A percentile compares a stretch with the other conserved stretches of the same genome.
phyloP scores from a whole-genome alignment of 2,888 invertebrate species.

The Nowickia ferox region DNA sequence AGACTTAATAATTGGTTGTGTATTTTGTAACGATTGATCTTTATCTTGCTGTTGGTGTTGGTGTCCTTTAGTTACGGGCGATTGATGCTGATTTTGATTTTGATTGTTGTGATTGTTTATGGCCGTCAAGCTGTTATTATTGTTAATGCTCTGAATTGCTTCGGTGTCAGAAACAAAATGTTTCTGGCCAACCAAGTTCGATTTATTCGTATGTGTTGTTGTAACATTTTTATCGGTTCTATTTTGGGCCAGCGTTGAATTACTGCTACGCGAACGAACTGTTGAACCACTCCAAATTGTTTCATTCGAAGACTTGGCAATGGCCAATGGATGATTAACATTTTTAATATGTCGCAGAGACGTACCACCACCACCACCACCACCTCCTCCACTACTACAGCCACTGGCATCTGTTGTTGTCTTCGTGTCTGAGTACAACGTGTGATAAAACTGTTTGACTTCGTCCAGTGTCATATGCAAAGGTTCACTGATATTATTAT shows the following conservation, averaged over 20 bases:
- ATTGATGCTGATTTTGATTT: slow-evolving; percentile 58
- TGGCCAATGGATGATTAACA: slow-evolving; percentile 72
- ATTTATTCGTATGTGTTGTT: slow-evolving; percentile 58
- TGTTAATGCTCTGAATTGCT: slow-evolving; percentile 74
- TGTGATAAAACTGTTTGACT: slow-evolving; percentile 92
- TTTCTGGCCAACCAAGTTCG: slow-evolving; percentile 57
- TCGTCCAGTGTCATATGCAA: slow-evolving; percentile 93
- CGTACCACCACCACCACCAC: slow-evolving; percentile 79
- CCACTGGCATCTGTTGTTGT: slow-evolving; percentile 84
- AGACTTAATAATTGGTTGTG: slow-evolving; percentile 67
- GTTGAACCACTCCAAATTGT: slow-evolving; percentile 79
- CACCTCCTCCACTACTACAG: slow-evolving; percentile 14
- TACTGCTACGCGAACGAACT: slow-evolving; percentile 77
- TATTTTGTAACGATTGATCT: slow-evolving; percentile 52
- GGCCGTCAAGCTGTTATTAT: slow-evolving; percentile 71
- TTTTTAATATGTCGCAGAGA: slow-evolving; percentile 75
- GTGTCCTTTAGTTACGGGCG: slow-evolving; percentile 38
- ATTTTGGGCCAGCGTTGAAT: slow-evolving; percentile 61
- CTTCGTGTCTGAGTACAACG: slow-evolving; percentile 86
- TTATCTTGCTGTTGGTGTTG: slow-evolving; percentile 47
- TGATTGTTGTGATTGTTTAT: slow-evolving; percentile 72
- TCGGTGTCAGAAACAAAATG: slow-evolving; percentile 74
- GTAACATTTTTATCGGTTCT: slow-evolving; percentile 45
- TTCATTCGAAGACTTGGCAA: slow-evolving; percentile 80
- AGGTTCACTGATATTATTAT: slow-evolving; percentile 87